phyloP scores from a whole-genome alignment of 2,113 vertebrate genomes.

The Carassius carassius region DNA sequence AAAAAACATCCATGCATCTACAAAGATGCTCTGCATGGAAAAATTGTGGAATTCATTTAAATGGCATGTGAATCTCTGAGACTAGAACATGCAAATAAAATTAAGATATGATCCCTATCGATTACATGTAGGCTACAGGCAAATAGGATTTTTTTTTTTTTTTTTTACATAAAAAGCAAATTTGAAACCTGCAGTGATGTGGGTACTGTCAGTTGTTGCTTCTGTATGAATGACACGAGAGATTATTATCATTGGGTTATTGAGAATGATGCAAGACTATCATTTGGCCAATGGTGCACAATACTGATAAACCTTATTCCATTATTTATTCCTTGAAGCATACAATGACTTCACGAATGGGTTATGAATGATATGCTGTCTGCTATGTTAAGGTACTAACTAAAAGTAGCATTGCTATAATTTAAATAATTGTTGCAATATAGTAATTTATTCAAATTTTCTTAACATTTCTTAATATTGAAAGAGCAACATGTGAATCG shows the following conservation, averaged over 20 bases:
- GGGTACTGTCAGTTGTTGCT: background rate
- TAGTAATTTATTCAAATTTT: no score
- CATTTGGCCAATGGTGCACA: background rate
- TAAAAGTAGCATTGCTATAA: background rate
- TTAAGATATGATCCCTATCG: background rate
- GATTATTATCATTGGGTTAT: background rate
- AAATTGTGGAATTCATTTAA: background rate
- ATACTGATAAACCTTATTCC: background rate
- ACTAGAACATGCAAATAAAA: constrained; percentile 12
- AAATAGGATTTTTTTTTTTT: background rate
- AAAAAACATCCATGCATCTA: background rate
- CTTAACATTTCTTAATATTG: no score
- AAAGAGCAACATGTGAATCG: no score
- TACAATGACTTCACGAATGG: background rate
- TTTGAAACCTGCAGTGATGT: background rate
- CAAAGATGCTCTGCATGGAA: background rate
- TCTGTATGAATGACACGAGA: background rate
- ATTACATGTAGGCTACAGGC: constrained; percentile 5
- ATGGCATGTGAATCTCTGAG: constrained; percentile 2
- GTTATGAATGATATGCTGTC: background rate
- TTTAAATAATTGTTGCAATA: background rate
- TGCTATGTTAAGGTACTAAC: background rate
- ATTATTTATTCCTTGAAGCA: background rate
- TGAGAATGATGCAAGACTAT: no score
- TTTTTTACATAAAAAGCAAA: no score